These are phyloP conservation scores for Darevskia mixta DNA, from an alignment of 2,797 vertebrate species.

Conservation along the genomic window DNA sequence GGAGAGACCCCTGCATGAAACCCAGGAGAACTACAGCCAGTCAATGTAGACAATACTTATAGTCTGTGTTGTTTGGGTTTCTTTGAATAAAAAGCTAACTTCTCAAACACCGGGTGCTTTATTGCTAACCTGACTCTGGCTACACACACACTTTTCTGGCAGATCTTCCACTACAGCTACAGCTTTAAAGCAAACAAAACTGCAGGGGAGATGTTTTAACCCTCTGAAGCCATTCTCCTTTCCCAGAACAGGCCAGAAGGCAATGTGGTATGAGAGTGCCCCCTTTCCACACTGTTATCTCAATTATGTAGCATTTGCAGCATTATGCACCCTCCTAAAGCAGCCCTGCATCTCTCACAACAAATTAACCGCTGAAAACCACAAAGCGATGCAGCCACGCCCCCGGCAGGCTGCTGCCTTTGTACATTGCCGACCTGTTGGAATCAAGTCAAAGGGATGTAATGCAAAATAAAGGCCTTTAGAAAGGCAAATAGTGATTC, in stretches of 20 bases:
- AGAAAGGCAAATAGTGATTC: conserved; percentile 20
- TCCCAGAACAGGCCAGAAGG: neutral
- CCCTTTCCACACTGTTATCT: neutral
- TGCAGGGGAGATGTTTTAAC: neutral
- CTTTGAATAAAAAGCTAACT: neutral
- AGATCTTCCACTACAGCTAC: too few species aligned
- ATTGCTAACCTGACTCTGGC: too few species aligned
- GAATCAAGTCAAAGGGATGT: conserved; percentile 34
- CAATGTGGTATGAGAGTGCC: too few species aligned
- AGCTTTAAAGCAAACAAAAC: too few species aligned
- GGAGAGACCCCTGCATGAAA: too few species aligned
- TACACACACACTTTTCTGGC: too few species aligned
- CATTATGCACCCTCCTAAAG: neutral
- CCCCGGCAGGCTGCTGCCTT: neutral
- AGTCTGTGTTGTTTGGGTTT: neutral
- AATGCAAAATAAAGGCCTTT: conserved; percentile 31
- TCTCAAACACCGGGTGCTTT: too few species aligned
- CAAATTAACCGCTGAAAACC: neutral
- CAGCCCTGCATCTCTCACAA: conserved; percentile 27
- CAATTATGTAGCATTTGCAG: neutral
- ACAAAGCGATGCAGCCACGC: neutral
- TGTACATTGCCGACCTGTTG: rapidly evolving
- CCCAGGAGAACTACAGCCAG: too few species aligned
- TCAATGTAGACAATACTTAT: too few species aligned
- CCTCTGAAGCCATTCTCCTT: neutral